phyloP scores from a whole-genome alignment of 35 echinoderm and acorn worm genomes.

The Hemicentrotus pulcherrimus region DNA sequence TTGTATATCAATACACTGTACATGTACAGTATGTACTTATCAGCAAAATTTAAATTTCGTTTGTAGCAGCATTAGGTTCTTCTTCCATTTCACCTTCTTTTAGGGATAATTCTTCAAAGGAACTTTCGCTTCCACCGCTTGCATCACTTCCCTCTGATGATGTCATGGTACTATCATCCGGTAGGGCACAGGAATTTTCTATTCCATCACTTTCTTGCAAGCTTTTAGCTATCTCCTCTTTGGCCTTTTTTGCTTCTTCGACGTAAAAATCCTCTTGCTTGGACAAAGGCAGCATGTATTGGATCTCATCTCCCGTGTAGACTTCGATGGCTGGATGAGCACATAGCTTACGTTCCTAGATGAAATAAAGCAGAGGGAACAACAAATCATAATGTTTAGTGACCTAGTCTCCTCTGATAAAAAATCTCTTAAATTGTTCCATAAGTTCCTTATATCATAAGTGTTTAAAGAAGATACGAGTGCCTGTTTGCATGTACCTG shows the following conservation, averaged over 20 bases:
- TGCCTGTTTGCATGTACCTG: too few species aligned
- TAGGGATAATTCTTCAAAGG: slow-evolving; percentile 34
- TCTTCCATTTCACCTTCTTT: slow-evolving; percentile 27
- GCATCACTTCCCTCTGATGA: background rate
- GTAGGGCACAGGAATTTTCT: background rate
- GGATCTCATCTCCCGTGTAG: slow-evolving; percentile 64
- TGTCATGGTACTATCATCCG: background rate
- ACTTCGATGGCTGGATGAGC: slow-evolving; percentile 88
- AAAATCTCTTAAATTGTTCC: background rate
- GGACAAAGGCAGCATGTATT: slow-evolving; percentile 81
- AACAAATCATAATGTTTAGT: background rate
- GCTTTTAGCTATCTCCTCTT: slow-evolving; percentile 13
- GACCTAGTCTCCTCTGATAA: background rate
- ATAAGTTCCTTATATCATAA: too few species aligned
- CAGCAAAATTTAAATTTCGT: background rate
- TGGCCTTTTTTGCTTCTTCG: slow-evolving; percentile 61
- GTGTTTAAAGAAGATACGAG: too few species aligned
- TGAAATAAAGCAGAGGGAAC: background rate
- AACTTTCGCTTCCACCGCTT: slow-evolving; percentile 31
- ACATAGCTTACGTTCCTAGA: slow-evolving; percentile 75
- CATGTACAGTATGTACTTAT: background rate
- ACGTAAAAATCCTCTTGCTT: slow-evolving; percentile 94
- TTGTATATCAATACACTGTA: background rate
- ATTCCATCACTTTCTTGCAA: background rate
- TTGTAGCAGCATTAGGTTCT: background rate